These are phyloP conservation scores for Glaucopsyche alexis DNA, from an alignment of 2,888 invertebrate species.

Conservation along the genomic window DNA sequence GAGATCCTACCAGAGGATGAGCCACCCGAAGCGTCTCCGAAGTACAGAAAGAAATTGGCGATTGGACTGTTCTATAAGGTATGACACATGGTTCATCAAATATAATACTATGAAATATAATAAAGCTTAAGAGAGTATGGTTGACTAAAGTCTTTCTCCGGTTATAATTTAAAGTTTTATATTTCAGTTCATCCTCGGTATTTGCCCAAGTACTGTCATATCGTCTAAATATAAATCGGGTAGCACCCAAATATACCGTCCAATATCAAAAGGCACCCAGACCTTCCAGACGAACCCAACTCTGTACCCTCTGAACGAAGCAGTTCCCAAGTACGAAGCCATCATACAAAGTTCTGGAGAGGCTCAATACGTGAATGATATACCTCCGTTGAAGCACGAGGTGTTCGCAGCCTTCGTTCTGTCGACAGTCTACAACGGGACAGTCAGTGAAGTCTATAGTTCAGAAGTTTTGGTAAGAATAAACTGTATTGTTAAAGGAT, in stretches of 20 bases:
- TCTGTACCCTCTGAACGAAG: constrained; percentile 84
- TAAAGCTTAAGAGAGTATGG: too few species aligned
- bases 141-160: too few species aligned
- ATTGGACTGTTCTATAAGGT: constrained; percentile 90
- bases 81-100: constrained; percentile 32
- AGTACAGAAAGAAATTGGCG: constrained; percentile 85
- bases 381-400: constrained; percentile 79
- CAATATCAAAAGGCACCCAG: constrained; percentile 81
- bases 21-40: constrained; percentile 83
- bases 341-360: constrained; percentile 83
- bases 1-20: constrained; percentile 83
- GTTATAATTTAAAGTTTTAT: background rate
- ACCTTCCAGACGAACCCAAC: constrained; percentile 80
- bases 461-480: constrained; percentile 79
- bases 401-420: constrained; percentile 85
- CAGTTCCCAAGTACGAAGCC: constrained; percentile 83
- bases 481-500: background rate
- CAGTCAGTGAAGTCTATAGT: constrained; percentile 79
- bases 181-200: constrained; percentile 76
- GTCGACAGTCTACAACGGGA: constrained; percentile 78
- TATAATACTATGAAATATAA: too few species aligned
- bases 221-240: constrained; percentile 72
- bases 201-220: constrained; percentile 66
- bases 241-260: constrained; percentile 72
- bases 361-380: constrained; percentile 83